Evolutionary conservation across 2,888 invertebrate genomes (phyloP).

Genomic region (Tinea trinotella): DNA sequence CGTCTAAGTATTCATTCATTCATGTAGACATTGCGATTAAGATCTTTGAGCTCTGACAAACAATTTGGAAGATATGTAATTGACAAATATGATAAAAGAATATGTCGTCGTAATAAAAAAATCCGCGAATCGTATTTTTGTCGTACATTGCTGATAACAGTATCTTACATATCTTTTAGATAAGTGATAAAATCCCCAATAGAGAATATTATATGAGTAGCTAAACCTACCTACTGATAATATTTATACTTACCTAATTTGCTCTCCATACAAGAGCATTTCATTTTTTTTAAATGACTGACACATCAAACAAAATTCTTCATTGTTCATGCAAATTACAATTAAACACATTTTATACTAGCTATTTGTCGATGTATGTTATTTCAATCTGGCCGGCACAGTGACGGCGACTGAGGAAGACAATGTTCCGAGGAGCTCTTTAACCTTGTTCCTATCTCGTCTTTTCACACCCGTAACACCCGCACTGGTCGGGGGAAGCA

Average conservation of each 20-base stretch:
- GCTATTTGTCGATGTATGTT: too few species aligned
- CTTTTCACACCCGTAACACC: too few species aligned
- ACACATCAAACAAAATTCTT: too few species aligned
- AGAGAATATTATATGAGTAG: background rate
- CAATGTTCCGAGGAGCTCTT: too few species aligned
- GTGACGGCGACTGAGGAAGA: too few species aligned
- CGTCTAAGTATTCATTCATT: too few species aligned
- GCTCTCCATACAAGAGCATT: background rate
- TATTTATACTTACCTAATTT: background rate
- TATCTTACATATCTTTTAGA: constrained; percentile 6
- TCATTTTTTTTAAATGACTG: too few species aligned
- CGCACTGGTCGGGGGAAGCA: too few species aligned
- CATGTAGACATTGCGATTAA: too few species aligned
- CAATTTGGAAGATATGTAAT: background rate
- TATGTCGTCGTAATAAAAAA: background rate
- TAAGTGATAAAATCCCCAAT: constrained; percentile 14
- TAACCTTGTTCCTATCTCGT: too few species aligned
- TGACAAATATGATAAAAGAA: background rate
- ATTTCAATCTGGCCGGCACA: too few species aligned
- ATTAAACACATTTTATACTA: constrained; percentile 14
- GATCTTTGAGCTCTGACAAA: background rate
- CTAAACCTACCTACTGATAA: background rate
- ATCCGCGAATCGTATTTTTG: constrained; percentile 18
- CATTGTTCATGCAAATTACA: constrained; percentile 25
- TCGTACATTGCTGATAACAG: constrained; percentile 11